A percentile compares a stretch with the other conserved stretches of the same genome.
phyloP scores from a whole-genome alignment of 2,888 invertebrate genomes.

The Diarsia dahlii region DNA sequence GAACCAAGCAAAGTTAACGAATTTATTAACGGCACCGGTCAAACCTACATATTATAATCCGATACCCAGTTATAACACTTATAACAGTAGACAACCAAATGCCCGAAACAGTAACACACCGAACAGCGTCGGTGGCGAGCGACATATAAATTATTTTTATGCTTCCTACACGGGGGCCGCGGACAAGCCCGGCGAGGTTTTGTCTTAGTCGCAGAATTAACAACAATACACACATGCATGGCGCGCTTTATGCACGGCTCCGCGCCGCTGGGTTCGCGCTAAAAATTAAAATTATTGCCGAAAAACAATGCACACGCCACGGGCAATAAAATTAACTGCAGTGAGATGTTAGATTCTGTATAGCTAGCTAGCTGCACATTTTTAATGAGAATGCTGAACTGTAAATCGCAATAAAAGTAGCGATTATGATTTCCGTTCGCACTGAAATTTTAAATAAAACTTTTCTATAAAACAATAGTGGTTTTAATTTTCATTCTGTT shows the following conservation, averaged over 20 bases:
- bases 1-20: background rate
- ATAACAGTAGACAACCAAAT: background rate
- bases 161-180: constrained; percentile 70
- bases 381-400: constrained; percentile 40
- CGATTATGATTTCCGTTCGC: constrained; percentile 32
- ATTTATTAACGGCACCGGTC: background rate
- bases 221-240: constrained; percentile 69
- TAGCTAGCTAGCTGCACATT: constrained; percentile 39
- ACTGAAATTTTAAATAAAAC: background rate
- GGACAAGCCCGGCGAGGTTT: constrained; percentile 63
- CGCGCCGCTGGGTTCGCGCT: constrained; percentile 51
- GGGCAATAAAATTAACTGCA: constrained; percentile 64
- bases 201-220: constrained; percentile 71
- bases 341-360: constrained; percentile 51
- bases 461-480: background rate
- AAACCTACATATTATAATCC: background rate
- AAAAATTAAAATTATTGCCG: constrained; percentile 62
- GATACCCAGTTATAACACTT: background rate
- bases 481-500: background rate
- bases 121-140: constrained; percentile 62
- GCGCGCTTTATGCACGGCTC: constrained; percentile 57
- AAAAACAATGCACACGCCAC: constrained; percentile 62
- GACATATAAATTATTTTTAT: constrained; percentile 79
- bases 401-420: constrained; percentile 34
- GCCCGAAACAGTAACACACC: constrained; percentile 43